phyloP scores from a whole-genome alignment of 2,113 vertebrate species.

The Chiloscyllium plagiosum region DNA sequence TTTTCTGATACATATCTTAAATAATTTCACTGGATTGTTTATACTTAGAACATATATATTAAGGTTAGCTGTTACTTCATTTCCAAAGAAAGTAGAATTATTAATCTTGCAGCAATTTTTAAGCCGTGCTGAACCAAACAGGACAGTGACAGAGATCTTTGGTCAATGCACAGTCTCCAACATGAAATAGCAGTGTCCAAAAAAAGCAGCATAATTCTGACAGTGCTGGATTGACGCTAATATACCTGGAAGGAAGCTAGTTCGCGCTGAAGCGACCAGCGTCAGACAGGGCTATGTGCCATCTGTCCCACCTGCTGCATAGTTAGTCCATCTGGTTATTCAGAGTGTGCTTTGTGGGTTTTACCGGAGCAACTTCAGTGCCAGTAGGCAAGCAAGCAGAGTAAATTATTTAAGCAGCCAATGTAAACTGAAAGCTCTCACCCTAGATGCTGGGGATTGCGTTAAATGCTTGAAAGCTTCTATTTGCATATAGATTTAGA shows the following conservation, averaged over 20 bases:
- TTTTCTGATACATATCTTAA: neutral
- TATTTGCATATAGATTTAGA: constrained; percentile 75
- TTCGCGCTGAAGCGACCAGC: constrained; percentile 57
- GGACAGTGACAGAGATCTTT: neutral
- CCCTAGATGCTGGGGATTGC: constrained; percentile 61
- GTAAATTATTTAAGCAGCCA: constrained; percentile 72
- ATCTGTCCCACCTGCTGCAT: constrained; percentile 81
- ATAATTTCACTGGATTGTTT: neutral
- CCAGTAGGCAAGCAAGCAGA: constrained; percentile 57
- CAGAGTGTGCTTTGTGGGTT: constrained; percentile 61
- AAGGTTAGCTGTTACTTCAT: neutral
- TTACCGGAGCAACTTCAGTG: constrained; percentile 51
- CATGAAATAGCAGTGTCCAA: neutral
- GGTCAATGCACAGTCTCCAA: neutral
- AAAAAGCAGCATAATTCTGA: constrained; percentile 20
- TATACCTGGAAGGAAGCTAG: constrained; percentile 69
- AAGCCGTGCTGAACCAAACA: neutral
- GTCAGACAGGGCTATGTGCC: constrained; percentile 67
- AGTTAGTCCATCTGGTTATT: constrained; percentile 71
- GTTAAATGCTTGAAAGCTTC: constrained; percentile 56
- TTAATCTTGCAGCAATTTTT: constrained; percentile 25
- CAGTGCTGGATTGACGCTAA: constrained; percentile 57
- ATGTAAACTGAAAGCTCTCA: constrained; percentile 52
- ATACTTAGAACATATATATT: neutral
- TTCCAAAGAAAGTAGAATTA: constrained; percentile 5